phyloP scores from a whole-genome alignment of 1,140 invertebrate species.

The Leptinotarsa defecta region DNA sequence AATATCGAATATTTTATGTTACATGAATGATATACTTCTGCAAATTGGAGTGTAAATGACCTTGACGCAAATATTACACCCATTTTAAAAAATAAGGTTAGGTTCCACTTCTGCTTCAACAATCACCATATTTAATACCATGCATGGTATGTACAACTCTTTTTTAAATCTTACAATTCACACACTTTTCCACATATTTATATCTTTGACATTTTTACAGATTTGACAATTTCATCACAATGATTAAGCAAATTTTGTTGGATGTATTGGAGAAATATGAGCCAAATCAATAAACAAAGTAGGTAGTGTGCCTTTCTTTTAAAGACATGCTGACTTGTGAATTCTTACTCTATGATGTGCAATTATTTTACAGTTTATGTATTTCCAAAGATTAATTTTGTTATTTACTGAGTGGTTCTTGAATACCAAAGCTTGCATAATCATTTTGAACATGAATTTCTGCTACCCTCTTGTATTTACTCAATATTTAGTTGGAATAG shows the following conservation, averaged over 20 bases:
- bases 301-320: background rate
- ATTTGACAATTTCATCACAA: slow-evolving; percentile 8
- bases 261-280: background rate
- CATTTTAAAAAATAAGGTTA: slow-evolving; percentile 55
- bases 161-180: slow-evolving; percentile 32
- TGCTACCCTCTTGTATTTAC: background rate
- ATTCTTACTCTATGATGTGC: background rate
- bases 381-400: background rate
- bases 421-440: background rate
- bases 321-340: background rate
- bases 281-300: slow-evolving; percentile 17
- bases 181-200: slow-evolving; percentile 22
- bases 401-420: background rate
- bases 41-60: slow-evolving; percentile 47
- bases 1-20: background rate
- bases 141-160: slow-evolving; percentile 50
- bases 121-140: slow-evolving; percentile 52
- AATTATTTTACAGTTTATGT: background rate
- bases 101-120: slow-evolving; percentile 47
- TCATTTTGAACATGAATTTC: background rate
- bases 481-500: background rate
- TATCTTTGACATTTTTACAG: slow-evolving; percentile 12
- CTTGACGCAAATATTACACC: slow-evolving; percentile 54
- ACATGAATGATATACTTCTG: slow-evolving; percentile 25
- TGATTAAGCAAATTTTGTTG: slow-evolving; percentile 5